Conservation (phyloP, 2,113 vertebrate genomes). For the Notothenia coriiceps region DNA sequence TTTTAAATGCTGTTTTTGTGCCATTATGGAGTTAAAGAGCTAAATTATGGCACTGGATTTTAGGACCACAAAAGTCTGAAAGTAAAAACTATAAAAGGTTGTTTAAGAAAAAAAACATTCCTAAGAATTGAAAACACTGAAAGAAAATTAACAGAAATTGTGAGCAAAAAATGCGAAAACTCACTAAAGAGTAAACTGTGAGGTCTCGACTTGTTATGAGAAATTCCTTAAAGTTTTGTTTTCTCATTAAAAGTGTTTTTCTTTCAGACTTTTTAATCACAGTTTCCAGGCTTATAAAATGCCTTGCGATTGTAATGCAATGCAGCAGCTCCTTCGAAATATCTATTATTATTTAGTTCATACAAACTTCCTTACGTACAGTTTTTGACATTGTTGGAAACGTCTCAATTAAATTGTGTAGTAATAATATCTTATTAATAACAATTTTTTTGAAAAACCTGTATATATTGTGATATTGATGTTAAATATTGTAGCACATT, state of each 20-base stretch:
- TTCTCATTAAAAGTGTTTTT: background rate
- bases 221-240: background rate
- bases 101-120: background rate
- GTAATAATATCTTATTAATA: too few relatives aligned
- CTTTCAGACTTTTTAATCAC: background rate
- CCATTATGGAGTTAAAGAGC: background rate
- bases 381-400: background rate
- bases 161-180: background rate
- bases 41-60: background rate
- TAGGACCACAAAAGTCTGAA: constrained; percentile 2
- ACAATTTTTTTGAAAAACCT: too few relatives aligned
- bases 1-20: background rate
- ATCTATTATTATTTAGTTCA: too few relatives aligned
- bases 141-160: background rate
- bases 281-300: too few relatives aligned
- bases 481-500: too few relatives aligned
- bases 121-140: background rate
- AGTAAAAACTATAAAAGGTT: too few relatives aligned
- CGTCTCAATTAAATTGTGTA: background rate
- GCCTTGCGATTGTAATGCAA: background rate
- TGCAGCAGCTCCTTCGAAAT: background rate
- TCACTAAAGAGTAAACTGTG: background rate
- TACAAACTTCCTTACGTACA: background rate
- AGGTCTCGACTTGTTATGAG: too few relatives aligned
- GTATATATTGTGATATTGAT: too few relatives aligned